Percentiles rank a stretch among this genome's conserved stretches.
Conservation (phyloP, 2,888 invertebrate genomes). For the Erebia ligea region DNA sequence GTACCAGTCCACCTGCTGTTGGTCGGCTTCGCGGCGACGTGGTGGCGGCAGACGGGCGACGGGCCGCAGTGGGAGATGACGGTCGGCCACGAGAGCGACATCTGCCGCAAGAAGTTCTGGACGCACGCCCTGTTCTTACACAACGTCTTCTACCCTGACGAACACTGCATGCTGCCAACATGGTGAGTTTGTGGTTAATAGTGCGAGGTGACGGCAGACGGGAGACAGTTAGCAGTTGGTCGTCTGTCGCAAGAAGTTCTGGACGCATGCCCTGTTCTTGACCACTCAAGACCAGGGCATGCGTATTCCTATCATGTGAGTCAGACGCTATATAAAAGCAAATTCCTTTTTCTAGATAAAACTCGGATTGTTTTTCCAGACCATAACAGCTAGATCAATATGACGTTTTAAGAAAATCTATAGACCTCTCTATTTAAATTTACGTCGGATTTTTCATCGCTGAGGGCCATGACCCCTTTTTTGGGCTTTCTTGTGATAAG, state of each 20-base stretch:
- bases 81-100: slow-evolving; percentile 53
- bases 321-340: not conserved
- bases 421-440: no score
- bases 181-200: slow-evolving; percentile 55
- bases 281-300: slow-evolving; percentile 58
- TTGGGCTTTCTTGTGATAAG: no score
- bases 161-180: slow-evolving; percentile 63
- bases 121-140: slow-evolving; percentile 60
- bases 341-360: no score
- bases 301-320: slow-evolving; percentile 32
- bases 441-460: no score
- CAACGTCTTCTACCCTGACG: slow-evolving; percentile 56
- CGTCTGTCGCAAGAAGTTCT: slow-evolving; percentile 60
- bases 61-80: slow-evolving; percentile 61
- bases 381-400: no score
- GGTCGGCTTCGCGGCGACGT: slow-evolving; percentile 61
- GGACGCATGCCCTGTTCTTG: slow-evolving; percentile 57
- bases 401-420: no score
- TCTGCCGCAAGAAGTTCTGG: slow-evolving; percentile 64
- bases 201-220: slow-evolving; percentile 57
- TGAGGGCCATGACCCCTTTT: no score
- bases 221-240: slow-evolving; percentile 56
- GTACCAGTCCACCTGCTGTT: slow-evolving; percentile 57
- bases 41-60: slow-evolving; percentile 52
- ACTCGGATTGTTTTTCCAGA: no score